These are phyloP conservation scores for Blastomussa wellsi DNA, from an alignment of 92 coral and sea anemone genomes.

Conservation along the genomic window DNA sequence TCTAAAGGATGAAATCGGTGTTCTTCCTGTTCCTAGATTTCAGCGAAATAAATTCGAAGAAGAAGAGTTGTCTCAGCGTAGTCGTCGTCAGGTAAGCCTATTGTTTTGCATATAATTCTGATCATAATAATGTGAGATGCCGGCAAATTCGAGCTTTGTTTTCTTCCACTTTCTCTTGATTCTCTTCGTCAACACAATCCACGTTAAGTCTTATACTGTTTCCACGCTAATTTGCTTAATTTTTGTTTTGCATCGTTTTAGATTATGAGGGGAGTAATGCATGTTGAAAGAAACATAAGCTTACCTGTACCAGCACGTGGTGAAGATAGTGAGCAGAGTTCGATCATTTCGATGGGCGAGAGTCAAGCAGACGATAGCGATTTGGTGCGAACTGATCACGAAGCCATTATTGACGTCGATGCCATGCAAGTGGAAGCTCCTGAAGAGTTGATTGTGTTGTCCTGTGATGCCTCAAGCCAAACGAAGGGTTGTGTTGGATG, in stretches of 20 bases:
- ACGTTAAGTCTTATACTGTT: background rate
- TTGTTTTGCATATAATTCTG: background rate
- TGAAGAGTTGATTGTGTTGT: background rate
- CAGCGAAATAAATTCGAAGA: background rate
- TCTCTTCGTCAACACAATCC: background rate
- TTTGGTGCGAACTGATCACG: background rate
- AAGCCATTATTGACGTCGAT: slow-evolving; percentile 5
- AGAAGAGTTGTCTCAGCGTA: slow-evolving; percentile 2
- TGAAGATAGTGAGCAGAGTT: background rate
- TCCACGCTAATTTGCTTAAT: background rate
- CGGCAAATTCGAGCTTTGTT: background rate
- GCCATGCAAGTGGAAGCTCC: slow-evolving; percentile 11
- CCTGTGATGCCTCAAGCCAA: slow-evolving; percentile 15
- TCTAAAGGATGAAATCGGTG: slow-evolving; percentile 5
- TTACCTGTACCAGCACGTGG: slow-evolving; percentile 1
- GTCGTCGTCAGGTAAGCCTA: slow-evolving; percentile 4
- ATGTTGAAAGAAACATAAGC: background rate
- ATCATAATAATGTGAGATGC: background rate
- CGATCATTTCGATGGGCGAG: too few species aligned
- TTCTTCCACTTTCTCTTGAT: too few species aligned
- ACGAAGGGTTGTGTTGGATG: slow-evolving; percentile 15
- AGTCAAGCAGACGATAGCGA: background rate
- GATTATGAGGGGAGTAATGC: background rate
- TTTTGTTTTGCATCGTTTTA: background rate
- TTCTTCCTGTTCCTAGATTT: background rate